Percentiles rank a stretch among this genome's conserved stretches.
These are phyloP conservation scores for Pteria penguin DNA, from an alignment of 2,888 invertebrate species.

Conservation along the genomic window DNA sequence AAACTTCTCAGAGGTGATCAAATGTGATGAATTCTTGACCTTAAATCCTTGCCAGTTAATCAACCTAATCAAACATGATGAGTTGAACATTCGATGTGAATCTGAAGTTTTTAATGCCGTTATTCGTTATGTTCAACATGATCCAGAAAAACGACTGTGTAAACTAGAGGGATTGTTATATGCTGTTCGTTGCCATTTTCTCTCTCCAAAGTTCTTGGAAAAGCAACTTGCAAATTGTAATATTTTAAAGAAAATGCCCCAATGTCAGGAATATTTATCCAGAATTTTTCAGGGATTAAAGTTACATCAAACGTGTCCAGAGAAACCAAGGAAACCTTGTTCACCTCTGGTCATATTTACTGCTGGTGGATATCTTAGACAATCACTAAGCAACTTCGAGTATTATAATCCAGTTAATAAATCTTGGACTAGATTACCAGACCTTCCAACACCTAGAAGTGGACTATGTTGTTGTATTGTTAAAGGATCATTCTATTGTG, in stretches of 20 bases:
- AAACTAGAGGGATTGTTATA: slow-evolving; percentile 93
- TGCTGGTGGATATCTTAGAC: slow-evolving; percentile 92
- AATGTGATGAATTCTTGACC: slow-evolving; percentile 95
- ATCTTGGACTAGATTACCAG: slow-evolving; percentile 90
- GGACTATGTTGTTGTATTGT: slow-evolving; percentile 82
- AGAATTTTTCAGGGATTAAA: slow-evolving; percentile 94
- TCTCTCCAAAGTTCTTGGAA: slow-evolving; percentile 93
- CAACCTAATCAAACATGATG: slow-evolving; percentile 91
- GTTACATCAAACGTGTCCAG: slow-evolving; percentile 88
- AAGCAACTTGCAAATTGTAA: slow-evolving; percentile 95
- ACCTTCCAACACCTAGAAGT: slow-evolving; percentile 92
- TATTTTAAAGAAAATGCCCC: slow-evolving; percentile 91
- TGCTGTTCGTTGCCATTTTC: slow-evolving; percentile 94
- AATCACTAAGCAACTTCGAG: slow-evolving; percentile 92
- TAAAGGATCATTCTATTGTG: slow-evolving; percentile 90
- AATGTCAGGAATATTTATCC: slow-evolving; percentile 92
- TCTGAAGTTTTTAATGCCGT: slow-evolving; percentile 90
- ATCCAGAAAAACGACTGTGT: slow-evolving; percentile 89
- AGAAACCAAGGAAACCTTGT: slow-evolving; percentile 88
- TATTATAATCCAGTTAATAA: slow-evolving; percentile 93
- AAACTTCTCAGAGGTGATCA: slow-evolving; percentile 84
- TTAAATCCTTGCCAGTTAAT: slow-evolving; percentile 90
- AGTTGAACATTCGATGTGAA: slow-evolving; percentile 94
- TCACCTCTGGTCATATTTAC: slow-evolving; percentile 94
- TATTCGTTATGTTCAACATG: slow-evolving; percentile 91